Conservation (phyloP, 2,113 vertebrate genomes). For the Paramormyrops kingsleyae region DNA sequence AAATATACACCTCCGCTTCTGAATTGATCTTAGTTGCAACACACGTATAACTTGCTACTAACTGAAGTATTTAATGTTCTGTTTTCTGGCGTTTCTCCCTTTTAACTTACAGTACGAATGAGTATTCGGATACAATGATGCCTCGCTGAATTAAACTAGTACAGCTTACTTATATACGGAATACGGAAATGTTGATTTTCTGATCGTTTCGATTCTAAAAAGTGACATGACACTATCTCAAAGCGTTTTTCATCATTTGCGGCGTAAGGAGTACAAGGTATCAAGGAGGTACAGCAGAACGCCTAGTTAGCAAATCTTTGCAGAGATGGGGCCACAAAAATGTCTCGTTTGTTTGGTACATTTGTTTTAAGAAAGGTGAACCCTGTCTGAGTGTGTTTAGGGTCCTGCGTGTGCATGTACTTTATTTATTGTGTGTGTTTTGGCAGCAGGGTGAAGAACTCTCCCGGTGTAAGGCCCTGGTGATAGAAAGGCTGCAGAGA, state of each 20-base stretch:
- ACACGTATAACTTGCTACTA: neutral
- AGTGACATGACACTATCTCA: neutral
- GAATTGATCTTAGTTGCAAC: neutral
- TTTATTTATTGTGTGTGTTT: constrained; percentile 15
- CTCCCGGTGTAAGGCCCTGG: constrained; percentile 40
- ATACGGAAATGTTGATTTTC: neutral
- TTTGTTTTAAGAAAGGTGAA: neutral
- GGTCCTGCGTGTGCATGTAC: neutral
- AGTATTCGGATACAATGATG: neutral
- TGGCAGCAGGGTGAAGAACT: constrained; percentile 52
- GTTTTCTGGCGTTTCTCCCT: neutral
- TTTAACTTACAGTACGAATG: neutral
- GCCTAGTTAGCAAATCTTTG: neutral
- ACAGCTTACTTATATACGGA: neutral
- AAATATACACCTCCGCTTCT: neutral
- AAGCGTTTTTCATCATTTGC: neutral
- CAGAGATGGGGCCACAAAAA: neutral
- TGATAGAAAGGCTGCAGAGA: constrained; percentile 59
- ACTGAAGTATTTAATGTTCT: neutral
- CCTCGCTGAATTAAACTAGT: neutral
- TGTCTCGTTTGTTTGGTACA: neutral
- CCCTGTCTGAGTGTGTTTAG: neutral
- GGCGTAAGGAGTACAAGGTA: neutral
- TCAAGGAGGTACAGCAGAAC: neutral
- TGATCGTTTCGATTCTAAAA: neutral